These are phyloP conservation scores for Aspidiotus rigidus DNA, from an alignment of 2,888 invertebrate genomes.

Conservation along the genomic window DNA sequence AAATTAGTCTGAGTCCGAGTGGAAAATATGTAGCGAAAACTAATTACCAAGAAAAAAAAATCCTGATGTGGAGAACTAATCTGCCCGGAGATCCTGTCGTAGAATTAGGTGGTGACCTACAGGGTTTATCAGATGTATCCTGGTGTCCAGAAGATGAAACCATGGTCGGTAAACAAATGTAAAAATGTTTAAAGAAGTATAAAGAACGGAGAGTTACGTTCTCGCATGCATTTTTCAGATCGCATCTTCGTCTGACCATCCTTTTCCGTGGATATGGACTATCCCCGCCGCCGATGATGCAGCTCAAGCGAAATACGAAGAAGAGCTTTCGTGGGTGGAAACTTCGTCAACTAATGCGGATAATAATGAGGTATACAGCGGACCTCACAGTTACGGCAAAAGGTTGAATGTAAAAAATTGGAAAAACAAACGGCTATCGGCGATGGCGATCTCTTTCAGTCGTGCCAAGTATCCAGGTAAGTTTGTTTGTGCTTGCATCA, in stretches of 20 bases:
- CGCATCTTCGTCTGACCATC: slow-evolving; percentile 21
- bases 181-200: neutral
- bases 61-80: slow-evolving; percentile 72
- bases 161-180: slow-evolving; percentile 1
- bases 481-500: neutral
- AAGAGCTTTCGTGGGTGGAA: no score
- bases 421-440: no score
- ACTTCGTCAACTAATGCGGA: no score
- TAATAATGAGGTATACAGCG: neutral
- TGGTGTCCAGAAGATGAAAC: slow-evolving; percentile 18
- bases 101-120: slow-evolving; percentile 6
- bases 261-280: slow-evolving; percentile 23
- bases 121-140: slow-evolving; percentile 19
- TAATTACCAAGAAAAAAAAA: slow-evolving; percentile 68
- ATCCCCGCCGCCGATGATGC: neutral
- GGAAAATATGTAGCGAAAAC: slow-evolving; percentile 74
- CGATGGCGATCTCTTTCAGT: neutral
- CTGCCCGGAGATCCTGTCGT: slow-evolving; percentile 48
- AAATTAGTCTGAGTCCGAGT: slow-evolving; percentile 70
- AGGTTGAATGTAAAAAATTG: neutral
- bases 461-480: neutral
- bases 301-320: no score
- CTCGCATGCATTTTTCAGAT: neutral
- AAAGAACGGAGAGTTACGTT: neutral
- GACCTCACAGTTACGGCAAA: neutral